Conservation (phyloP, 1,140 invertebrate species). For the Drosophila dunni region DNA sequence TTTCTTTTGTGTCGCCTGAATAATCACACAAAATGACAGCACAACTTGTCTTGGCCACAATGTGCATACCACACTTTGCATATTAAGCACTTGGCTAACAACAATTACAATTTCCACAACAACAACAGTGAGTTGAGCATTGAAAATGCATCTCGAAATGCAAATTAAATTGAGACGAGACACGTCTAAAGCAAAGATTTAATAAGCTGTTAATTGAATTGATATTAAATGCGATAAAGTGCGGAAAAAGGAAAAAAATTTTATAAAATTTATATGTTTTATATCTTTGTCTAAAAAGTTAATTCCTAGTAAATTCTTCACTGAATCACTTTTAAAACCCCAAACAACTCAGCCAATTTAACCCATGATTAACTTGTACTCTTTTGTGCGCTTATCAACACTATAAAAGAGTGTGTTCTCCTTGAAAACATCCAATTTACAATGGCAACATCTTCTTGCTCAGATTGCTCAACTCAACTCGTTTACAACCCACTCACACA, state of each 20-base stretch:
- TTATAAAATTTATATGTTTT: background rate
- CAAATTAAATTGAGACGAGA: conserved; percentile 12
- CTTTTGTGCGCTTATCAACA: conserved; percentile 35
- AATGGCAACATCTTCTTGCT: conserved; percentile 43
- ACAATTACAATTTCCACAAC: conserved; percentile 47
- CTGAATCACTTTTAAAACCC: conserved; percentile 25
- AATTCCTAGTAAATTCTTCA: background rate
- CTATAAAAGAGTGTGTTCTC: background rate
- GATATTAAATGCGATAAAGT: conserved; percentile 5
- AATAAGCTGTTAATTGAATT: conserved; percentile 23
- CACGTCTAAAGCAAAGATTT: conserved; percentile 25
- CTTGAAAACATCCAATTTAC: conserved; percentile 9
- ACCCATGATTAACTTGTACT: conserved; percentile 30
- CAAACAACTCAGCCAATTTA: background rate
- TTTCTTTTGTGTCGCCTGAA: conserved; percentile 44
- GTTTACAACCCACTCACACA: conserved; percentile 22
- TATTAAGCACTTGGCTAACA: conserved; percentile 58
- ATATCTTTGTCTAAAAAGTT: no score
- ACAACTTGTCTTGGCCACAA: conserved; percentile 42
- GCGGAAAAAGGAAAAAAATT: no score
- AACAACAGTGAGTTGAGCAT: conserved; percentile 37
- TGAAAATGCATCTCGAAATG: conserved; percentile 37
- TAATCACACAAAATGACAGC: conserved; percentile 48
- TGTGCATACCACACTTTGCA: conserved; percentile 54
- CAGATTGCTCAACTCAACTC: conserved; percentile 33